Base-by-base conservation (phyloP, 2,797 vertebrate species). In the Anguilla pacifica region DNA sequence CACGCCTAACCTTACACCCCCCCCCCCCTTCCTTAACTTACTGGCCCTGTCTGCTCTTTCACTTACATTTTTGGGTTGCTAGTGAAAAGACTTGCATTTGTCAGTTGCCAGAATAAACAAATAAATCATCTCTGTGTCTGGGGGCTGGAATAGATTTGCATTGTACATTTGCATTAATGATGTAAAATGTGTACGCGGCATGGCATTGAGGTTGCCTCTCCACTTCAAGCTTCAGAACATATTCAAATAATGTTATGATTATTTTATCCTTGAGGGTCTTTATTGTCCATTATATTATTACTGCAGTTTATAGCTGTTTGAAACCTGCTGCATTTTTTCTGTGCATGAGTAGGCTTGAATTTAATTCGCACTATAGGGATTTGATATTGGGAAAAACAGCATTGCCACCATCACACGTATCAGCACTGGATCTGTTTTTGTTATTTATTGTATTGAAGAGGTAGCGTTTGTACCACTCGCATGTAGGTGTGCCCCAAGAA, bases 171-270 rank as follows among this genome's bases (percentile, higher is more conserved):
- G 28, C 25, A 82, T 82, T 10, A 9, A 17, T 53, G 79, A 35
- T 77, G n/a, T 55, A 39, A 35, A 86, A 49, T 28, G 51, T 55
- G 51, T 7, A 31, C n/a, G 1, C 39, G n/a, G 81, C 28, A 53
- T 39, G n/a, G 6, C 59, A 6, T 53, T 79, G 35, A 79, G n/a
- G 59, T 46, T 55, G 49, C 28, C 82, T 70, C n/a, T 55, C 81
- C 31, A 61, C 46, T 87, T 46, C 67, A 87, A 72, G 81, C 59
- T 11, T 46, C 46, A 53, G 59, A 70, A 67, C 82, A 79, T 64
- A 83, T 81, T 64, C 43, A 49, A 51, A 53, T 64, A 83, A 28
- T 28, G 43, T 3, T 64, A 13, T 28, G 43, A 51, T 46, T 28
- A 53, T 83, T 43, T 6, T 22, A 25, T 10, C 28, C 59, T 19